A percentile compares a stretch with the other conserved stretches of the same genome.
Evolutionary conservation across 1,140 invertebrate genomes (phyloP).

Genomic region (Ostrea edulis): DNA sequence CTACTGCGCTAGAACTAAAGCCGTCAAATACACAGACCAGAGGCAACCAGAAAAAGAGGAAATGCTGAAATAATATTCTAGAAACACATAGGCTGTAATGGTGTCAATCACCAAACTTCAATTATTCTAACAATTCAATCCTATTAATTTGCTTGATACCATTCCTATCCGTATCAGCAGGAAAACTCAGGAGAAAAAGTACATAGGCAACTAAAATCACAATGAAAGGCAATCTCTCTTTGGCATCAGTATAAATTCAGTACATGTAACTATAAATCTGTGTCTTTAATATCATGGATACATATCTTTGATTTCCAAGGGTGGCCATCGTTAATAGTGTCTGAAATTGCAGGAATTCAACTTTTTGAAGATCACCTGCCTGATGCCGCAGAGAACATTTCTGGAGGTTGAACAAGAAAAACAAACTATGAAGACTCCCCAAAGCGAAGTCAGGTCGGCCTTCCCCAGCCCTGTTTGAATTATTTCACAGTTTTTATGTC

Average conservation of each 20-base stretch:
- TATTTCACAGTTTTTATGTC: not conserved
- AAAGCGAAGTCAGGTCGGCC: not conserved
- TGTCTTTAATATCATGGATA: not conserved
- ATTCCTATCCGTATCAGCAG: not conserved
- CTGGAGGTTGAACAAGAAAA: not conserved
- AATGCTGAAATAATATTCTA: not conserved
- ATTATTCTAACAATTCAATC: not conserved
- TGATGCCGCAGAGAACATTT: not conserved
- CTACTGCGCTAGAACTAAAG: not conserved
- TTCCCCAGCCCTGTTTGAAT: not conserved
- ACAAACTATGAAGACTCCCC: not conserved
- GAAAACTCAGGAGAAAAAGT: not conserved
- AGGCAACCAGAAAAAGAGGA: not conserved
- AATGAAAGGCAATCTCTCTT: not conserved
- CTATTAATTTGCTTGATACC: not conserved
- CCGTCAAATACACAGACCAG: not conserved
- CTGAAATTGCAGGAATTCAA: not conserved
- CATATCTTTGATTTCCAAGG: not conserved
- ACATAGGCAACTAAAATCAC: not conserved
- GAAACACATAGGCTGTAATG: not conserved
- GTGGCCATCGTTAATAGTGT: not conserved
- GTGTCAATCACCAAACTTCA: not conserved
- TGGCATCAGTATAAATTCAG: not conserved
- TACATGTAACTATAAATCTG: too few species aligned
- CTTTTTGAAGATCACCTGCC: slow-evolving; percentile 5